Conservation (phyloP, 1,140 invertebrate species). For the Drosophila santomea region DNA sequence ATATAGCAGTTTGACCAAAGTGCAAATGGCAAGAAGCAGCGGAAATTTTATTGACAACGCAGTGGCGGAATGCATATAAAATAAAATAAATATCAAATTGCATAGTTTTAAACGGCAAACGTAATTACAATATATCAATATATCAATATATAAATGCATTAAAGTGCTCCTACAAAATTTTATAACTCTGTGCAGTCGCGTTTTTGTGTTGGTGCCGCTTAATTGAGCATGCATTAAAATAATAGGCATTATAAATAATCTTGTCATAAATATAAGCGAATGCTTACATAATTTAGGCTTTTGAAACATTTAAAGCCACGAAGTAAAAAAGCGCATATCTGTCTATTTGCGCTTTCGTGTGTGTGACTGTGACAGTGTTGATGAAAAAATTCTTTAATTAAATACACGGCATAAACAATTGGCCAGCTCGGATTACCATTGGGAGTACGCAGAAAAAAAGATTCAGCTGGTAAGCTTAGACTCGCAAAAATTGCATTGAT, state of each 20-base stretch:
- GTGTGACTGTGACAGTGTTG: constrained; percentile 23
- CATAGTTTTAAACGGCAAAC: constrained; percentile 65
- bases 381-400: constrained; percentile 51
- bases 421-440: constrained; percentile 62
- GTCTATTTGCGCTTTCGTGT: constrained; percentile 33
- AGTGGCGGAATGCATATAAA: constrained; percentile 36
- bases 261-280: constrained; percentile 39
- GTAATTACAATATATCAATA: constrained; percentile 59
- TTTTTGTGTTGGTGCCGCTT: constrained; percentile 17
- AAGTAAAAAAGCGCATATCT: constrained; percentile 24
- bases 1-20: constrained; percentile 27
- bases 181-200: constrained; percentile 5
- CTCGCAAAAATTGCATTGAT: constrained; percentile 10
- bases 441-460: constrained; percentile 18
- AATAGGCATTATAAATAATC: constrained; percentile 58
- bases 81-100: constrained; percentile 44
- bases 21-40: constrained; percentile 17
- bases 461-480: constrained; percentile 41
- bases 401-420: constrained; percentile 43
- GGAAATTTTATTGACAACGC: constrained; percentile 37
- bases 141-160: constrained; percentile 64
- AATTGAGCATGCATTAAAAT: constrained; percentile 70
- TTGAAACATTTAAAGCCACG: constrained; percentile 51
- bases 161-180: constrained; percentile 30
- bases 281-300: constrained; percentile 55